Evolutionary conservation across 1,140 invertebrate species (phyloP).

Genomic region (Sarcophaga bullata): DNA sequence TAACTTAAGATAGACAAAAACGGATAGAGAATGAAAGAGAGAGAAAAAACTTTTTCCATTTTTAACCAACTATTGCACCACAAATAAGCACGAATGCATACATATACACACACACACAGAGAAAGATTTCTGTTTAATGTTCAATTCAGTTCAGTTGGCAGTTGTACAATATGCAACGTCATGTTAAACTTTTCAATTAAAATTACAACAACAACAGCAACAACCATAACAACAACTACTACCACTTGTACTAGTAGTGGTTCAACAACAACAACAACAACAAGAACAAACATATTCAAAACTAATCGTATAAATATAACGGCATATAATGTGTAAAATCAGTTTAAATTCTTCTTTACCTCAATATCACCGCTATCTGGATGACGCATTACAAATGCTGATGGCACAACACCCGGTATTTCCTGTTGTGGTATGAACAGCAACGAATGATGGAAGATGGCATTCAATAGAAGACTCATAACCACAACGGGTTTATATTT

Average conservation of each 20-base stretch:
- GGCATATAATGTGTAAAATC: neutral
- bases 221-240: too few species aligned
- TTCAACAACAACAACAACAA: too few species aligned
- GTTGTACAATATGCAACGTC: neutral
- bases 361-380: slow-evolving; percentile 74
- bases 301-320: neutral
- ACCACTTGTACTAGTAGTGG: too few species aligned
- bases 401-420: slow-evolving; percentile 75
- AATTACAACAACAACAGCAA: neutral
- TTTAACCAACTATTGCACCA: too few species aligned
- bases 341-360: slow-evolving; percentile 63
- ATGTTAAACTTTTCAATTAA: slow-evolving; percentile 15
- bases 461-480: slow-evolving; percentile 76
- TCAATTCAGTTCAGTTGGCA: neutral
- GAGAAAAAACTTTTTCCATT: too few species aligned
- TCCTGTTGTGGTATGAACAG: slow-evolving; percentile 79
- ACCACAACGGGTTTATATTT: slow-evolving; percentile 83
- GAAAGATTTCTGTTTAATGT: too few species aligned
- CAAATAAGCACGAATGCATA: too few species aligned
- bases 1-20: too few species aligned
- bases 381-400: slow-evolving; percentile 77
- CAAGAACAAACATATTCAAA: too few species aligned
- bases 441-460: slow-evolving; percentile 77
- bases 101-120: too few species aligned
- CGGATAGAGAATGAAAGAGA: too few species aligned